Evolutionary conservation across 2,888 invertebrate species (phyloP), one percentile per base, ranked within the genome.

Genomic region (Eupithecia tripunctaria): DNA sequence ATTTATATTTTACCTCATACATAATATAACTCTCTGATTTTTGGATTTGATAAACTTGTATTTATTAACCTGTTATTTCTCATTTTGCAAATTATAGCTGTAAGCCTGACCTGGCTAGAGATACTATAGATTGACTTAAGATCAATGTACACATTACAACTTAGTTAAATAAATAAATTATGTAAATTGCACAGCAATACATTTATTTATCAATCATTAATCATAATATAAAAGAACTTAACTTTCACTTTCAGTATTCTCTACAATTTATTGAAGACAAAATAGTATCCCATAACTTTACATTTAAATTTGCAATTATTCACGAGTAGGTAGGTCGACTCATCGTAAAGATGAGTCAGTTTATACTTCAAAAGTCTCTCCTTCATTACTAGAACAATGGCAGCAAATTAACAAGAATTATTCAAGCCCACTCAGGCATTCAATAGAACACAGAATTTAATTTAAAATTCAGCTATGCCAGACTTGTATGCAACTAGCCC

Each of bases 401-500:
- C 38, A 21, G 25, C 38, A 64, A 64, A 64, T 64, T 64, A 64
- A 64, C 67, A 56, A 66, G 43, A 66, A 67, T 38, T 25, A 38
- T 67, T 67, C 21, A 67, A 51, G 21, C 67, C 67, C 51, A 67
- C 51, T 68, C 59, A 68, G 36, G 10, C 21, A 36, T 56, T 70
- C 32, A 64, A 64, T 73, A 43, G 32, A 70, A 71, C 25, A 32
- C 32, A 47, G 36, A 32, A 47, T 78, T 73, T 74, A 68, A 77
- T 80, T 81, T 80, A 80, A 78, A 82, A 82, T 76, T 78, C 78
- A 76, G 81, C 82, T 82, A 80, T 79, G 80, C 80, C 80, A 81
- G 83, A 84, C 85, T 80, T 83, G 84, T 83, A 81, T 84, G 83
- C 83, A 81, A 38, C 64, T 64, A 82, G 62, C 80, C 84, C 76